Base-by-base conservation (phyloP, 1,140 invertebrate species). In the Drosophila trapezifrons region DNA sequence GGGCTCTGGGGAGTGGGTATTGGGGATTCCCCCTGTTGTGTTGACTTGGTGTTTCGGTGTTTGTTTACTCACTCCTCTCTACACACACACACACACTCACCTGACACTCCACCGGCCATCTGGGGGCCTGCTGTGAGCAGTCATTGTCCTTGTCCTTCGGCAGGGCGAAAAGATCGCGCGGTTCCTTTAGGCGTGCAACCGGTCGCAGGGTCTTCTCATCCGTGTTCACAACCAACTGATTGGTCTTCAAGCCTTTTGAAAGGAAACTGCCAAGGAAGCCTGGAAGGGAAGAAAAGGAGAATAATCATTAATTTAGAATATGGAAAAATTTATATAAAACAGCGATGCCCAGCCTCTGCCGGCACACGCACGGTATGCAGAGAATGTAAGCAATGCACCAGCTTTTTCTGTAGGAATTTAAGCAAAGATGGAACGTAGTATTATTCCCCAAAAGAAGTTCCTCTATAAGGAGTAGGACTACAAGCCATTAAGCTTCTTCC, bases 41-140 rank as follows among this genome's bases (percentile, higher is more conserved):
- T 35, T 4, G 18, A 18, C 27, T 49, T 27, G 25, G 10, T 15
- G 29, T 32, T 32, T 10, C 10, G 10, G 29, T 54, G 29, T 25
- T 35, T 52, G 17, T 52, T 51, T 51, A 51, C 12, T 4, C 49
- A 7, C 6, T n/a, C 37, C 15, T 15, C 6, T n/a, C 37, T n/a
- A 4, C 15, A n/a, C n/a, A n/a, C n/a, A n/a, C n/a, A n/a, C n/a
- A n/a, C n/a, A n/a, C n/a, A 77, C 83, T 92, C 89, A 97, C 96
- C 93, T 97, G 96, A 92, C 96, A 97, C 93, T 98, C 97, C 17
- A 96, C 95, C 10, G 97, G 97, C 97, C 97, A 97, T 92, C 96
- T 93, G 42, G 96, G 94, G 77, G 94, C 94, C 93, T 97, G 96
- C 78, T 96, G 95, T 35, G 95, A 94, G 80, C 95, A 96, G 63